Evolutionary conservation across 1,140 invertebrate genomes (phyloP).

Genomic region (Archivesica marissinica): DNA sequence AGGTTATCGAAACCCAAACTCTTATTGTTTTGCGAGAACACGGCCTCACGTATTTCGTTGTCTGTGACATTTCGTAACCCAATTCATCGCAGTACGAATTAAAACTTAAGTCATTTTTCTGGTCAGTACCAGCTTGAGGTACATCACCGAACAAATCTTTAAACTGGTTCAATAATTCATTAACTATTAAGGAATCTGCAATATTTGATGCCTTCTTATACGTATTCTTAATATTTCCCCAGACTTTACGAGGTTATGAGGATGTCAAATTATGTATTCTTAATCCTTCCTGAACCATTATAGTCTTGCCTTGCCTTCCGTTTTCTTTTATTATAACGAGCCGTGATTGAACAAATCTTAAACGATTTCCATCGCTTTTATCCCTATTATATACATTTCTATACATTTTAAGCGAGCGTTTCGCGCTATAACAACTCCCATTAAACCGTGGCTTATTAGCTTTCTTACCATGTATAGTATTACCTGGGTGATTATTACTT

Average conservation of each 20-base stretch:
- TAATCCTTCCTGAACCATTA: too few species aligned
- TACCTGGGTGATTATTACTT: too few species aligned
- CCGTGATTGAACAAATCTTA: background rate
- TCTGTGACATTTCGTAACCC: background rate
- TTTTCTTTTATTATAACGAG: background rate
- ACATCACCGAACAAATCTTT: background rate
- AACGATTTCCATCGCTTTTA: background rate
- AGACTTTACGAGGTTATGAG: background rate
- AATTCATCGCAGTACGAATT: background rate
- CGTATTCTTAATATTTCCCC: too few species aligned
- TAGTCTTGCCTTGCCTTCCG: background rate
- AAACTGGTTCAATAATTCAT: too few species aligned
- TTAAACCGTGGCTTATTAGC: too few species aligned
- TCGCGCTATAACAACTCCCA: too few species aligned
- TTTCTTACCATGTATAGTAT: too few species aligned
- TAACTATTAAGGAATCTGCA: too few species aligned
- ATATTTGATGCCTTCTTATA: too few species aligned
- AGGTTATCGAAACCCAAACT: background rate
- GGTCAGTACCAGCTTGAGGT: background rate
- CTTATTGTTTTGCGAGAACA: background rate
- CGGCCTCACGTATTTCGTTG: background rate
- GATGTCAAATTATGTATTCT: too few species aligned
- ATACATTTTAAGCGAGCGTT: too few species aligned
- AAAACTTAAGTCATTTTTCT: background rate
- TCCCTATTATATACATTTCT: background rate